A percentile compares a stretch with the other conserved stretches of the same genome.
Conservation (phyloP, 2,888 invertebrate genomes). For the Hanleya hanleyi region DNA sequence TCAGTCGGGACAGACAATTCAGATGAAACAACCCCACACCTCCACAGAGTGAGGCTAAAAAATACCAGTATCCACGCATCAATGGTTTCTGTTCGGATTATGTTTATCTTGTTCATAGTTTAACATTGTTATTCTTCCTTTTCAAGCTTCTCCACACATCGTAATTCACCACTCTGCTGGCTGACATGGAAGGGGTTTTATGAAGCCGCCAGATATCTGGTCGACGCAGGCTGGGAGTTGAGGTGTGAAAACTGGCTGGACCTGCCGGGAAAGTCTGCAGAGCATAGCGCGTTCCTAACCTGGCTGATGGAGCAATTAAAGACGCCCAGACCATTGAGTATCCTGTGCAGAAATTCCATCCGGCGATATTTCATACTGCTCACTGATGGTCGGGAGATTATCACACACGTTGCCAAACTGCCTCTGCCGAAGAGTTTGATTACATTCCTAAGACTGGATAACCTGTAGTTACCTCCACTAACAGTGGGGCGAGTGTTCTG, state of each 20-base stretch:
- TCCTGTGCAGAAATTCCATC: conserved; percentile 1
- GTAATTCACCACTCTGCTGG: conserved; percentile 59
- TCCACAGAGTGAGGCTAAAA: too few relatives aligned
- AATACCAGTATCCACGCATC: too few relatives aligned
- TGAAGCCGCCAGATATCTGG: conserved; percentile 53
- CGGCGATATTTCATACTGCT: neutral
- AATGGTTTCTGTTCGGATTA: too few relatives aligned
- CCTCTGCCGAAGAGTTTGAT: neutral
- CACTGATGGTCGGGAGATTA: conserved; percentile 1
- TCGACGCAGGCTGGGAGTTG: conserved; percentile 61
- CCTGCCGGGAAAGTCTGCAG: conserved; percentile 48
- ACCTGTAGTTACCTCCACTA: too few relatives aligned
- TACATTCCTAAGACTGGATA: neutral
- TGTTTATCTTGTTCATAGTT: neutral
- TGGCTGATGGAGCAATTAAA: conserved; percentile 18
- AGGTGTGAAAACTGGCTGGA: conserved; percentile 49
- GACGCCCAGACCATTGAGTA: neutral
- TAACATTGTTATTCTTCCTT: neutral
- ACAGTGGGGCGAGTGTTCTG: too few relatives aligned
- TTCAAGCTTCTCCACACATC: conserved; percentile 19
- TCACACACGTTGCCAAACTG: neutral
- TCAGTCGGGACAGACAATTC: too few relatives aligned
- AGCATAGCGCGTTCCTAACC: conserved; percentile 34
- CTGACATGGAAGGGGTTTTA: conserved; percentile 55
- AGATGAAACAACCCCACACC: too few relatives aligned